Evolutionary conservation across 2,113 vertebrate genomes (phyloP).

Genomic region (Polyodon spathula): DNA sequence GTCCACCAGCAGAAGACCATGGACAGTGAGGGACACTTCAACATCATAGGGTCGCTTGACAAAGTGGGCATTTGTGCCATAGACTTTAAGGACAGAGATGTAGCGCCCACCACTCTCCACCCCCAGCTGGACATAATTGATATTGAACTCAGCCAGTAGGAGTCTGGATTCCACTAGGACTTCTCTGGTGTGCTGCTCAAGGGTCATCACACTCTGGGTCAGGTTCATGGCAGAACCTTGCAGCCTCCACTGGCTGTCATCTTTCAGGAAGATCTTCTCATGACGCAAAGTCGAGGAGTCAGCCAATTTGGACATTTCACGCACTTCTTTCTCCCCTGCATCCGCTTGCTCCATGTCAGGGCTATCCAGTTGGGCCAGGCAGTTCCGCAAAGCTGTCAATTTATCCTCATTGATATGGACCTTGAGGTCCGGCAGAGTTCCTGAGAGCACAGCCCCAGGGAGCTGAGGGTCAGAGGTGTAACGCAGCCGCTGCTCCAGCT

Average conservation of each 20-base stretch:
- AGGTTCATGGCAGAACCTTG: conserved; percentile 82
- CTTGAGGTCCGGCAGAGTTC: conserved; percentile 85
- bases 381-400: conserved; percentile 80
- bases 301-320: conserved; percentile 33
- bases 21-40: conserved; percentile 85
- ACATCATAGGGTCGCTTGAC: conserved; percentile 92
- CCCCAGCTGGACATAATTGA: conserved; percentile 92
- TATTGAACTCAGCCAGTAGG: conserved; percentile 86
- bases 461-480: conserved; percentile 93
- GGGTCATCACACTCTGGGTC: conserved; percentile 81
- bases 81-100: conserved; percentile 94
- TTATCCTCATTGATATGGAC: conserved; percentile 95
- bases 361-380: conserved; percentile 63
- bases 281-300: conserved; percentile 64
- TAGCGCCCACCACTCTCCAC: conserved; percentile 88
- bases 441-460: conserved; percentile 85
- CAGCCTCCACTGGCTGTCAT: conserved; percentile 69
- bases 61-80: conserved; percentile 88
- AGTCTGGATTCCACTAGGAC: conserved; percentile 90
- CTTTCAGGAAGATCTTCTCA: conserved; percentile 74
- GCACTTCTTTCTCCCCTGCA: conserved; percentile 18
- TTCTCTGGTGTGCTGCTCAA: conserved; percentile 87
- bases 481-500: conserved; percentile 82
- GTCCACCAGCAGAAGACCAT: conserved; percentile 86
- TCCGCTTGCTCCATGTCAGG: conserved; percentile 37